phyloP scores from a whole-genome alignment of 2,113 vertebrate species.

The Speoplatyrhinus poulsoni region DNA sequence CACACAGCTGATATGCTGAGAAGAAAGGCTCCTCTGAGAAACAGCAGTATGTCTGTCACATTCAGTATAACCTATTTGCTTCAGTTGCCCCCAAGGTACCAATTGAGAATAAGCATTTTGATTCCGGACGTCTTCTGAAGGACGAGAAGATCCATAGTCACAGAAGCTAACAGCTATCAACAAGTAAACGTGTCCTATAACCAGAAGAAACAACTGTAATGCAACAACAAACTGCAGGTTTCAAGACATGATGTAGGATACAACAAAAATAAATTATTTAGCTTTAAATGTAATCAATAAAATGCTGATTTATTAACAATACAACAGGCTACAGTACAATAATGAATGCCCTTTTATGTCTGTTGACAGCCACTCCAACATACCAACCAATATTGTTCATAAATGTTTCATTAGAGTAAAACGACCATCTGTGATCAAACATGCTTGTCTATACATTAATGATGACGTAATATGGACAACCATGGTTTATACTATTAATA shows the following conservation, averaged over 20 bases:
- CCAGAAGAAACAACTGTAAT: constrained; percentile 13
- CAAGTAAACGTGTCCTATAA: constrained; percentile 16
- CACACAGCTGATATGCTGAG: constrained; percentile 30
- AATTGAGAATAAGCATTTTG: constrained; percentile 7
- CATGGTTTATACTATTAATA: no score
- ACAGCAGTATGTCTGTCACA: constrained; percentile 10
- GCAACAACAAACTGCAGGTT: background rate
- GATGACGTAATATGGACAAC: no score
- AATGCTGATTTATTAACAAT: no score
- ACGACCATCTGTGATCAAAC: no score
- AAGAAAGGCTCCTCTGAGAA: constrained; percentile 36
- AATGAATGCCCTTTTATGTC: no score
- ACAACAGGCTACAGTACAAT: no score
- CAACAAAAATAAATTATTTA: no score
- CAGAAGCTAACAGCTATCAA: constrained; percentile 14
- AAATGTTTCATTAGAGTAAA: no score
- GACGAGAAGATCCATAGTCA: constrained; percentile 28
- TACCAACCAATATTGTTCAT: no score
- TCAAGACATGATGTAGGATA: background rate
- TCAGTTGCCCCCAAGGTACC: background rate
- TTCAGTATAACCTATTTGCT: constrained; percentile 26
- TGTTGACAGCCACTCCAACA: no score
- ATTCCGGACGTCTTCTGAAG: constrained; percentile 7
- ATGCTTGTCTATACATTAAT: no score
- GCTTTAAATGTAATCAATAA: no score